Base-by-base conservation (phyloP, 2,113 vertebrate genomes). In the Shinisaurus crocodilurus region DNA sequence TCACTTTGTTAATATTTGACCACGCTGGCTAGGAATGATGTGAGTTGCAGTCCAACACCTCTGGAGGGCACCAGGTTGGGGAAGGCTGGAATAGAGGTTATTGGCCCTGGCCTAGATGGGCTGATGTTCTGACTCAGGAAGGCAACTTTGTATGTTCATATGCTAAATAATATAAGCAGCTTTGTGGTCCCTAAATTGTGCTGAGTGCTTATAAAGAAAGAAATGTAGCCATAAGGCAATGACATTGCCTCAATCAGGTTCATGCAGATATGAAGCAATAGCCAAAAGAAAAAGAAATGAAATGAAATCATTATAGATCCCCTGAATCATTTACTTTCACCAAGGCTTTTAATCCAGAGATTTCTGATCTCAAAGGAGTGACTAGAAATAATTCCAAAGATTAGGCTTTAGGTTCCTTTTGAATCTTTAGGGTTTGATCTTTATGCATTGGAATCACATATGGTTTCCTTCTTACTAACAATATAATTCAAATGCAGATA, bases 351-450 rank as follows among this genome's bases (percentile, higher is more conserved):
- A 60, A 74, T n/a, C 9, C 37, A 84, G 40, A 76, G 37, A 27
- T 82, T 48, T 45, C 54, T 89, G 40, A 89, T 76, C 40, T 50
- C 37, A 74, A 48, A 72, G 23, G 70, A 89, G 43, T 65, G 32
- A 27, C 40, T 85, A 85, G 57, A 83, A 63, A n/a, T 65, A 23
- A 89, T 89, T 89, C 83, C 50, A 83, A 65, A 82, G 67, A 20
- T 74, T 43, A 34, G 27, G 48, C 25, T 20, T 43, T 60, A 43
- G 48, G 67, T 75, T 63, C 50, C 3, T 60, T 60, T 81, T 74
- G 34, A 89, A 40, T 29, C 69, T 77, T 87, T 79, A 6, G 37
- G 29, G 54, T 45, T 65, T 79, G 72, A 79, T 87, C 37, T 85
- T 12, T 48, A 50, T 77, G 40, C 60, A 37, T n/a, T 67, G 23